phyloP scores from a whole-genome alignment of 2,113 vertebrate species.

The Chrysochloris asiatica region DNA sequence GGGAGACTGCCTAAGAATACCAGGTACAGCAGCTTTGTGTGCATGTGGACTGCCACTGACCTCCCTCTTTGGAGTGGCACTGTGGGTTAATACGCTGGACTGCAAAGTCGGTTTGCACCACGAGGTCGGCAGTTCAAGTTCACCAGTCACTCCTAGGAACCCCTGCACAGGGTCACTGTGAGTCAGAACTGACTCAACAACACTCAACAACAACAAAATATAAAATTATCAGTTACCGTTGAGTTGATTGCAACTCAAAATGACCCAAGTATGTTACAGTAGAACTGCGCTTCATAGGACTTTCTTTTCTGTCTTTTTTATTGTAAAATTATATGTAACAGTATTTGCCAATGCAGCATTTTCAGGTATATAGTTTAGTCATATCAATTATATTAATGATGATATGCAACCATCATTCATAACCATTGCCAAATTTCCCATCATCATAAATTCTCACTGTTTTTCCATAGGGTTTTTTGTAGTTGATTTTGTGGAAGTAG shows the following conservation, averaged over 20 bases:
- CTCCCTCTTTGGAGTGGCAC: too few relatives aligned
- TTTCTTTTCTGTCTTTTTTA: not conserved
- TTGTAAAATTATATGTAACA: not conserved
- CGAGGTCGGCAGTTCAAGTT: too few relatives aligned
- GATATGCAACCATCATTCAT: not conserved
- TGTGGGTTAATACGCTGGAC: too few relatives aligned
- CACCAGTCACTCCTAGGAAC: too few relatives aligned
- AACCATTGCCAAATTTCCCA: not conserved
- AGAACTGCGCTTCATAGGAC: not conserved
- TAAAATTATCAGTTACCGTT: not conserved
- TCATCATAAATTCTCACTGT: not conserved
- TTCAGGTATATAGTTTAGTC: not conserved
- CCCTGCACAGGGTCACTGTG: too few relatives aligned
- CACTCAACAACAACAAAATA: too few relatives aligned
- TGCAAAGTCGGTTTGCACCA: too few relatives aligned
- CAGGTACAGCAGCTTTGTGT: too few relatives aligned
- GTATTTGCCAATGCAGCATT: not conserved
- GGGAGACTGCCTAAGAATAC: too few relatives aligned
- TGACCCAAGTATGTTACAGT: not conserved
- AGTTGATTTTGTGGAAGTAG: not conserved
- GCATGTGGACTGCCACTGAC: too few relatives aligned
- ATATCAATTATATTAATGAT: not conserved
- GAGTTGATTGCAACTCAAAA: not conserved
- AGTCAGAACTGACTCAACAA: too few relatives aligned
- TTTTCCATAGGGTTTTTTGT: not conserved